phyloP scores from a whole-genome alignment of 2,888 invertebrate genomes.

The Andrena dorsata region DNA sequence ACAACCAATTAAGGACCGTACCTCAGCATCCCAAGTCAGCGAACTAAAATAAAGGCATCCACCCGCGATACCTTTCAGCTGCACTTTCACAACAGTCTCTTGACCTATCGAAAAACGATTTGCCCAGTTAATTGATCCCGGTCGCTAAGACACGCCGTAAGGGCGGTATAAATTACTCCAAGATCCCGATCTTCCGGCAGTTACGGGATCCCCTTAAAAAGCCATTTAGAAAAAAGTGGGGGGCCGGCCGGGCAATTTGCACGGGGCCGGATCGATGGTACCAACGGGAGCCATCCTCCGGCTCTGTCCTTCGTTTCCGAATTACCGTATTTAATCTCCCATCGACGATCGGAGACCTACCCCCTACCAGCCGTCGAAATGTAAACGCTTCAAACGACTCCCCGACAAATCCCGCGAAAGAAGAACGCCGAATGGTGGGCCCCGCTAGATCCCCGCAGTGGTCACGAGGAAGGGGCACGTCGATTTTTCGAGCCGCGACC shows the following conservation, averaged over 20 bases:
- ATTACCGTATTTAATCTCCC: neutral
- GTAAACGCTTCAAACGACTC: neutral
- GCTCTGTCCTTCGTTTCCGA: neutral
- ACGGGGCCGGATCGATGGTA: neutral
- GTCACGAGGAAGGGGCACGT: constrained; percentile 1
- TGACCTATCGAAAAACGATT: constrained; percentile 13
- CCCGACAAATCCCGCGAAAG: neutral
- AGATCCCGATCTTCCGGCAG: neutral
- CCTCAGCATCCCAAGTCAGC: neutral
- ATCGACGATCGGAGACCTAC: neutral
- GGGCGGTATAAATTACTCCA: neutral
- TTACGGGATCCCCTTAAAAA: neutral
- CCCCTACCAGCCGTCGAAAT: neutral
- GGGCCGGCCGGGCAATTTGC: neutral
- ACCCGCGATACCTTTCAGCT: neutral
- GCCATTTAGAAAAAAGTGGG: constrained; percentile 2
- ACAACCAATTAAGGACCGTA: neutral
- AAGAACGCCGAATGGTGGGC: neutral
- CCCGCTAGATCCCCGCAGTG: neutral
- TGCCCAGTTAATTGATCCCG: neutral
- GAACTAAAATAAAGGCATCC: too few species aligned
- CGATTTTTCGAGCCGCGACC: constrained; percentile 17
- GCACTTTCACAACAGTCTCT: neutral
- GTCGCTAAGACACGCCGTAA: neutral
- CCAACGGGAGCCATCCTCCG: neutral